Conservation (phyloP, 2,797 vertebrate genomes). For the Chaenodraco wilsoni region DNA sequence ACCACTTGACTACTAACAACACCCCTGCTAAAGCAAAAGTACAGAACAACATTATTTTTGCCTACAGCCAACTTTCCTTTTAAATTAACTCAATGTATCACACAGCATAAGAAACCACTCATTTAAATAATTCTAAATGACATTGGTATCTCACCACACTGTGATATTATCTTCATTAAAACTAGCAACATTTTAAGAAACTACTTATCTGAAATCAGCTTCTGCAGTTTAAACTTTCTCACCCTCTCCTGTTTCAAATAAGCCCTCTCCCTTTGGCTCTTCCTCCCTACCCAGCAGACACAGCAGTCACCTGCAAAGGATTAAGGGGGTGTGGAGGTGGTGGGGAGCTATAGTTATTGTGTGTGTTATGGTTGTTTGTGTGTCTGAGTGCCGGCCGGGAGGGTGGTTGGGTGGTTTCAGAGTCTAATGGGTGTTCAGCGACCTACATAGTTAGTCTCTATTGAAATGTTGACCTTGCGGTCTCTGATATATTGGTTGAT, state of each 20-base stretch:
- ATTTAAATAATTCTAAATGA: neutral
- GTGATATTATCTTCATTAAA: neutral
- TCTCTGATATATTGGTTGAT: constrained; percentile 20
- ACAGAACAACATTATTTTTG: neutral
- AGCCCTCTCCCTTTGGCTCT: constrained; percentile 22
- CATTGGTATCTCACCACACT: neutral
- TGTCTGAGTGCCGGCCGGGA: constrained; percentile 15
- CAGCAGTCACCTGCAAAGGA: constrained; percentile 78
- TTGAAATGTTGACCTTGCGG: constrained; percentile 31
- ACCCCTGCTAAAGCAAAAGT: neutral
- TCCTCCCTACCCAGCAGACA: constrained; percentile 40
- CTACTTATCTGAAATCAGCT: constrained; percentile 5
- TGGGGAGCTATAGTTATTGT: constrained; percentile 49
- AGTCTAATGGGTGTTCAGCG: constrained; percentile 44
- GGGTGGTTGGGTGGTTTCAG: constrained; percentile 31
- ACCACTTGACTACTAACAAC: neutral
- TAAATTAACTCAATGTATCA: constrained; percentile 1
- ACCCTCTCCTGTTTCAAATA: constrained; percentile 27
- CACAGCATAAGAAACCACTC: neutral
- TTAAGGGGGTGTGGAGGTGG: constrained; percentile 61
- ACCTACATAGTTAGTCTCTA: constrained; percentile 37
- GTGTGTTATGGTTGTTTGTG: constrained; percentile 53
- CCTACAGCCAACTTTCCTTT: neutral
- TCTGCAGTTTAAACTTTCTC: constrained; percentile 35
- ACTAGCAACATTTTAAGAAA: constrained; percentile 1